Base-by-base conservation (phyloP, 2,113 vertebrate species). In the Crotalus helleri region DNA sequence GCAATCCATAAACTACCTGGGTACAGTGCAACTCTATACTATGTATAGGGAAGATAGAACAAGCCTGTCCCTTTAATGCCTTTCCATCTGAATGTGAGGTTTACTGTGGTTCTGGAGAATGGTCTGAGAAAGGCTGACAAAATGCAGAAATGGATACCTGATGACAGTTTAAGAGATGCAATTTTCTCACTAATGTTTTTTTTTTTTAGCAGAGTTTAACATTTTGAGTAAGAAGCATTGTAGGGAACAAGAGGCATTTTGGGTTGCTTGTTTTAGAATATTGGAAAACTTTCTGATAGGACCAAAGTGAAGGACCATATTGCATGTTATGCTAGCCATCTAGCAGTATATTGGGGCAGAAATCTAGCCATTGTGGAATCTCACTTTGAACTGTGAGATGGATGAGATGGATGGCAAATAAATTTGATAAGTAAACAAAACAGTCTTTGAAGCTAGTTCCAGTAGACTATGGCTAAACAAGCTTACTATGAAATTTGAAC, bases 1-100 rank as follows among this genome's bases (percentile, higher is more conserved):
- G 93, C 93, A 64, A 96, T 94, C 96, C 93, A 95, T 95, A 95
- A 95, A 94, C 91, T 94, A 87, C 94, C 49, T 93, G 94, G 95
- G 95, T 96, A 92, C 59, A 58, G 23, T 92, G 51, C 55, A 54
- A 54, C 46, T 81, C 11, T 95, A 92, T 88, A 51, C 49, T 9
- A 95, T 91, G 57, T 95, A 92, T 89, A 95, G 91, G 61, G 3
- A 85, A 87, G 51, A 93, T 93, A 90, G 39, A 11, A 24, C 59
- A 51, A 90, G 33, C 53, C 81, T 24, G 81, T 91, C 13, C 29
- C 85, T 39, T 58, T 55, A 15, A 69, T 81, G 12, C 19, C 24
- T 87, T 74, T 58, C 54, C 54, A 13, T 55, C 26, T 33, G 9
- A 1, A 19, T 81, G 46, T 5, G 23, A 81, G 61, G 17, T 17